Evolutionary conservation across 2,888 invertebrate species (phyloP).

Genomic region (Diaprepes abbreviatus): DNA sequence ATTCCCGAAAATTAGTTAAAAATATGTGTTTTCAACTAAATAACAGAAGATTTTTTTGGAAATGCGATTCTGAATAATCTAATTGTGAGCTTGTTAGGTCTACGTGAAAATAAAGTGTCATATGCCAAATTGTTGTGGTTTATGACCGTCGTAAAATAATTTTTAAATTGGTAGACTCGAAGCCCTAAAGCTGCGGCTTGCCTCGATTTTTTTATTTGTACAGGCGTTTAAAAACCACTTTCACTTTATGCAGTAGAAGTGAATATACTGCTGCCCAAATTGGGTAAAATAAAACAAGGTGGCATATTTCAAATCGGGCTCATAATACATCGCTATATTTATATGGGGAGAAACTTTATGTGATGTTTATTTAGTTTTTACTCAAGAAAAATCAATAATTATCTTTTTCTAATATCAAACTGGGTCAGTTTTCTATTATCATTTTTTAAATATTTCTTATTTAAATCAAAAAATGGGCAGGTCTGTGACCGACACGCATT

Average conservation of each 20-base stretch:
- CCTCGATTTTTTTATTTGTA: conserved; percentile 39
- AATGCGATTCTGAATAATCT: not conserved
- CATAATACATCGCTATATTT: conserved; percentile 26
- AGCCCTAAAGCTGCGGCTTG: conserved; percentile 45
- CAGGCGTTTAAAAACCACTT: conserved; percentile 44
- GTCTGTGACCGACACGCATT: too few relatives aligned
- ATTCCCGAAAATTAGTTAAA: too few relatives aligned
- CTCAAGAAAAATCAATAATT: not conserved
- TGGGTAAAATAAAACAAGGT: conserved; percentile 46
- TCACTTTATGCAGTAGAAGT: conserved; percentile 40
- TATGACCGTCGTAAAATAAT: conserved; percentile 6
- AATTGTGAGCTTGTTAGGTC: not conserved
- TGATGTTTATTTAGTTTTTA: not conserved
- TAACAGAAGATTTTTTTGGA: too few relatives aligned
- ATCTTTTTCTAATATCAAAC: conserved; percentile 10
- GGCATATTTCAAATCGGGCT: conserved; percentile 42
- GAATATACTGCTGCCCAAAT: conserved; percentile 43
- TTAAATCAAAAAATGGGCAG: too few relatives aligned
- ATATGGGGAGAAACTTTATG: conserved; percentile 31
- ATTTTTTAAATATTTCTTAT: too few relatives aligned
- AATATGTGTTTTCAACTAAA: too few relatives aligned
- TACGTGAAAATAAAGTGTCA: not conserved
- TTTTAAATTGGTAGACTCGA: conserved; percentile 21
- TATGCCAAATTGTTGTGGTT: conserved; percentile 4
- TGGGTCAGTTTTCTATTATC: too few relatives aligned